These are phyloP conservation scores for Philopedon plagiatum DNA, from an alignment of 2,888 invertebrate species.

Conservation along the genomic window DNA sequence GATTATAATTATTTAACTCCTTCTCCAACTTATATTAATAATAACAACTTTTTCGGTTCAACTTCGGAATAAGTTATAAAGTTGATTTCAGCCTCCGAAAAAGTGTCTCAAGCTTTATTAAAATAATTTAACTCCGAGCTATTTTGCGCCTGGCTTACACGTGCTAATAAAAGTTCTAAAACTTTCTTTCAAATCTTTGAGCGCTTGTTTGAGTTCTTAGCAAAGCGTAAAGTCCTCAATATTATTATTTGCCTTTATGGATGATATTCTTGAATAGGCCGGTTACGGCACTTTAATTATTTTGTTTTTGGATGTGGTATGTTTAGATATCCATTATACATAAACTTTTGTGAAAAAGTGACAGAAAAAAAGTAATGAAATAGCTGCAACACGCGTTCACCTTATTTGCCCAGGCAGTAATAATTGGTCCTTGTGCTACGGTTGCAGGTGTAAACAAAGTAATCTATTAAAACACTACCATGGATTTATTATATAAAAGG, in stretches of 20 bases:
- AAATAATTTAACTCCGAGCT: constrained; percentile 35
- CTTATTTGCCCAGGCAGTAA: too few relatives aligned
- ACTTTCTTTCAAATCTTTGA: constrained; percentile 5
- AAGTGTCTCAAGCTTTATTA: constrained; percentile 43
- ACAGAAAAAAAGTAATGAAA: too few relatives aligned
- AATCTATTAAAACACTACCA: too few relatives aligned
- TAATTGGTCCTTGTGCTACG: too few relatives aligned
- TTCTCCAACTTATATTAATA: constrained; percentile 19
- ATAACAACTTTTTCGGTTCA: constrained; percentile 32
- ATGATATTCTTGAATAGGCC: constrained; percentile 1
- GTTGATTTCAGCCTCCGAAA: constrained; percentile 28
- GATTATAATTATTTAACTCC: constrained; percentile 28
- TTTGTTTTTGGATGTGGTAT: neutral
- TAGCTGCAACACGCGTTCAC: too few relatives aligned
- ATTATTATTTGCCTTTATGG: constrained; percentile 1
- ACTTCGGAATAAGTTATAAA: constrained; percentile 36
- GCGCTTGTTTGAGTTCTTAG: constrained; percentile 29
- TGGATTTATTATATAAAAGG: too few relatives aligned
- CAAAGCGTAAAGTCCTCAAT: neutral
- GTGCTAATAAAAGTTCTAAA: constrained; percentile 40
- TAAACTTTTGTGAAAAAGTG: too few relatives aligned
- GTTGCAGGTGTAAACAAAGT: too few relatives aligned
- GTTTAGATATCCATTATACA: too few relatives aligned
- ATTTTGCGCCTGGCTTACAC: constrained; percentile 35
- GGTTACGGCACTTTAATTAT: constrained; percentile 1